These are phyloP conservation scores for Trissoscelio sp. DNA, from an alignment of 2,888 invertebrate genomes.

Conservation along the genomic window DNA sequence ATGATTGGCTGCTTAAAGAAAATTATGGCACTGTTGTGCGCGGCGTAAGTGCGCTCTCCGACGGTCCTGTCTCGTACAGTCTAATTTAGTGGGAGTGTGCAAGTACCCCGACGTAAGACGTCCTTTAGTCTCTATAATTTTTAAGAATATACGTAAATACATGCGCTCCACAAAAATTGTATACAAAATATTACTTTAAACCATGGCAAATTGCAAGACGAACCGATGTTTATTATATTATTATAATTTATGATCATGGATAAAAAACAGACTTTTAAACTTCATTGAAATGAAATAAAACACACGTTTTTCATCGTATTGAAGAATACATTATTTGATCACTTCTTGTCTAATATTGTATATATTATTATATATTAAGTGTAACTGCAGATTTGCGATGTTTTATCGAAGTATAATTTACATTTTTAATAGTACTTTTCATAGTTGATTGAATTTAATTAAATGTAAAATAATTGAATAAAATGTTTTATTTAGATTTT, in stretches of 20 bases:
- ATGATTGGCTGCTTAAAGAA: constrained; percentile 36
- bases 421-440: no score
- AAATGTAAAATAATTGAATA: no score
- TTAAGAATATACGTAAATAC: constrained; percentile 36
- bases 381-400: no score
- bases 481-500: no score
- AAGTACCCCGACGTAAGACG: constrained; percentile 30
- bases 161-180: constrained; percentile 31
- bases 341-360: no score
- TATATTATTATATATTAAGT: no score
- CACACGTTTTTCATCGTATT: not conserved
- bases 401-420: no score
- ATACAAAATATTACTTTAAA: constrained; percentile 25
- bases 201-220: constrained; percentile 28
- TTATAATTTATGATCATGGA: constrained; percentile 12
- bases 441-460: no score
- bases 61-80: constrained; percentile 28
- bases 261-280: not conserved
- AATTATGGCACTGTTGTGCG: constrained; percentile 41
- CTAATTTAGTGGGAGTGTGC: constrained; percentile 58
- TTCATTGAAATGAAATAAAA: constrained; percentile 1
- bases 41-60: constrained; percentile 17
- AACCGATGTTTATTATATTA: constrained; percentile 8
- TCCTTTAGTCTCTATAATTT: constrained; percentile 38
- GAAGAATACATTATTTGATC: no score